phyloP scores from a whole-genome alignment of 2,888 invertebrate species.

The Hylaea fasciaria region DNA sequence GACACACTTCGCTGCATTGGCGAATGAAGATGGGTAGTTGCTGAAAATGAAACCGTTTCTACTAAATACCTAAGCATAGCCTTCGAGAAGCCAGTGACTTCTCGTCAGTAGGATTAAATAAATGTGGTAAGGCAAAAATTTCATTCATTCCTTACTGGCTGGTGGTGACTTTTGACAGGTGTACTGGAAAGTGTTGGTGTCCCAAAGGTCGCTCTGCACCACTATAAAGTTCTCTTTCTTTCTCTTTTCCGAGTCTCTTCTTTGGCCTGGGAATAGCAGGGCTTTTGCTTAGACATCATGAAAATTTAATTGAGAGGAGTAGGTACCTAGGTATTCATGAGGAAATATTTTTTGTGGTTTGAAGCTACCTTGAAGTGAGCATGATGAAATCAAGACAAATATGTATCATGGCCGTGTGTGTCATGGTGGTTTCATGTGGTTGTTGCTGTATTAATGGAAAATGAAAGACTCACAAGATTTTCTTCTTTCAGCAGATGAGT shows the following conservation, averaged over 20 bases:
- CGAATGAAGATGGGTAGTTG: slow-evolving; percentile 63
- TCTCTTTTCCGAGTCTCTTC: slow-evolving; percentile 78
- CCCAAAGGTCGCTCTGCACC: slow-evolving; percentile 88
- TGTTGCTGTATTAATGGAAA: background rate
- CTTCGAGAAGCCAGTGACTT: background rate
- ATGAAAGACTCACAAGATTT: slow-evolving; percentile 67
- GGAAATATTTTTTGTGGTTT: no score
- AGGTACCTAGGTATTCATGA: no score
- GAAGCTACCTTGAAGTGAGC: background rate
- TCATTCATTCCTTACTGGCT: slow-evolving; percentile 46
- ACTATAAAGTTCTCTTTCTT: slow-evolving; percentile 86
- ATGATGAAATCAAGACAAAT: no score
- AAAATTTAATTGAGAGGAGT: no score
- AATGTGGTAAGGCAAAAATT: background rate
- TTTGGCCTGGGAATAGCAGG: slow-evolving; percentile 65
- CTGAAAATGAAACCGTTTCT: slow-evolving; percentile 22
- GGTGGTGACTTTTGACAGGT: slow-evolving; percentile 78
- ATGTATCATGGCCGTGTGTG: no score
- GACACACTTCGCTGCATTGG: slow-evolving; percentile 87
- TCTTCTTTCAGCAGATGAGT: slow-evolving; percentile 71
- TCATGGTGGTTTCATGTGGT: no score
- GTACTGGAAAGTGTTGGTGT: slow-evolving; percentile 86
- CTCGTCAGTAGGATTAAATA: no score
- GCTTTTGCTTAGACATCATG: no score
- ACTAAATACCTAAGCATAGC: background rate